Base-by-base conservation (phyloP, 2,797 vertebrate genomes). In the Xenentodon cancila region DNA sequence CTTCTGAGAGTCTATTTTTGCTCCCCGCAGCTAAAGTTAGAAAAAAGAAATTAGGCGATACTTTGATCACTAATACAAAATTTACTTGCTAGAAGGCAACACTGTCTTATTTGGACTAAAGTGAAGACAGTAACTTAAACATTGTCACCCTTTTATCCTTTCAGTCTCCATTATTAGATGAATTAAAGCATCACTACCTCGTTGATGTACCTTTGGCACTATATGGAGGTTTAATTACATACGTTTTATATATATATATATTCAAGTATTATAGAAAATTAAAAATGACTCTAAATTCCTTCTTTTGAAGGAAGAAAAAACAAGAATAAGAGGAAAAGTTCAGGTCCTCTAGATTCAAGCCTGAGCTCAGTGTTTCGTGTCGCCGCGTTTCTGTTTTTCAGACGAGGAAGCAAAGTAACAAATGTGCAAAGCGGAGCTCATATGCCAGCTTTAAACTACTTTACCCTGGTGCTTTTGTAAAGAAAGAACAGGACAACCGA, bases 11-110 rank as follows among this genome's bases (percentile, higher is more conserved):
- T 55, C 72, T 86, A 84, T 87, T 83, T 88, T 81, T 73, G 70
- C 40, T 74, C 64, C 37, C 18, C 9, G 2, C 19, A 22, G 53
- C 81, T 88, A 86, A 81, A 84, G 73, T 81, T 83, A 81, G 84
- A 76, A 40, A 59, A 55, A 27, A 46, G 40, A 55, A 58, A 44
- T 27, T 59, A 37, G 62, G 27, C 32, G 25, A 80, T 77, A 73
- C 50, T 67, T 82, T 79, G 68, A 81, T 82, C 70, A 64, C 30
- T 71, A 59, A 75, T 48, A 61, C 50, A 47, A 13, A 37, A 2
- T 37, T 12, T 13, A 37, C 34, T 37, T 37, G 34, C 59, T 59
- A 32, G 9, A 19, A 71, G 22, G 70, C 7, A 56, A 45, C 8
- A 22, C 1, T 5, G 20, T 64, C 34, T 67, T 20, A 48, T 58